Conservation (phyloP, 2,113 vertebrate species). For the Varanus komodoensis region DNA sequence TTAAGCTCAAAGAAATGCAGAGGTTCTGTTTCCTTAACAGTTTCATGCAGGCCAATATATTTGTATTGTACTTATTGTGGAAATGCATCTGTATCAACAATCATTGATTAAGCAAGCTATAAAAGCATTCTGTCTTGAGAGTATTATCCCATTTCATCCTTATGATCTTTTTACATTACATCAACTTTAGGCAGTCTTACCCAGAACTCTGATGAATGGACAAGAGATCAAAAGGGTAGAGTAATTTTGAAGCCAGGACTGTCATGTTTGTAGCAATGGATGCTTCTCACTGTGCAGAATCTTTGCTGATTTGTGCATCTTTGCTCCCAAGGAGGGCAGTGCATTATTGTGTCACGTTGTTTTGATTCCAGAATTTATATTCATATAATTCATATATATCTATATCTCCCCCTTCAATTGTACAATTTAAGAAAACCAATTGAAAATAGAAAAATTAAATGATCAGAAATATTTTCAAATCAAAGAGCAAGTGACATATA, state of each 20-base stretch:
- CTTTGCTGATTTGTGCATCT: constrained; percentile 67
- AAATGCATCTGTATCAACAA: constrained; percentile 76
- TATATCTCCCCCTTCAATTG: constrained; percentile 74
- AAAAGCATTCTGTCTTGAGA: constrained; percentile 76
- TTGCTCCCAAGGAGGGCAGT: constrained; percentile 69
- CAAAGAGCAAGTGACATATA: constrained; percentile 85
- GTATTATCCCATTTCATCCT: constrained; percentile 60
- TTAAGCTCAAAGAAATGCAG: constrained; percentile 68
- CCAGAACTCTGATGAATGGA: constrained; percentile 79
- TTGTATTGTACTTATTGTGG: constrained; percentile 75
- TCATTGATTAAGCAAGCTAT: constrained; percentile 73
- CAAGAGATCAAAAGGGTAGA: constrained; percentile 76
- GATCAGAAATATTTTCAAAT: constrained; percentile 86
- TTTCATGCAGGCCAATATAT: constrained; percentile 75
- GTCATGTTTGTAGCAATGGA: constrained; percentile 69
- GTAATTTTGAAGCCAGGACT: constrained; percentile 75
- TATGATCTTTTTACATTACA: constrained; percentile 65
- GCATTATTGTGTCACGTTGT: constrained; percentile 81
- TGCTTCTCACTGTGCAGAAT: constrained; percentile 63
- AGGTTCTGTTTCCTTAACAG: constrained; percentile 74
- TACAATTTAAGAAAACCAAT: constrained; percentile 81
- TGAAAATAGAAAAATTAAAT: constrained; percentile 84
- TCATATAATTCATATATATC: constrained; percentile 59
- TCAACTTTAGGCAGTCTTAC: constrained; percentile 69
- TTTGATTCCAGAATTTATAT: constrained; percentile 77